Evolutionary conservation across 2,113 vertebrate genomes (phyloP).

Genomic region (Macaca fascicularis): T2T-MFA8v1.1 NC_088389.1:37986501-37987000

Average conservation of each 20-base stretch:
- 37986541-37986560: fast-evolving
- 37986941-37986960: no score
- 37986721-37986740: background rate
- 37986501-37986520: background rate
- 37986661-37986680: background rate
- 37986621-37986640: background rate
- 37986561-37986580: fast-evolving
- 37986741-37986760: background rate
- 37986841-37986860: background rate
- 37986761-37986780: background rate
- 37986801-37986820: background rate
- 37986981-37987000: no score
- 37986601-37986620: background rate
- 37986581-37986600: background rate
- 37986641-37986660: background rate
- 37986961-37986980: no score
- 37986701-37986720: background rate
- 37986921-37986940: no score
- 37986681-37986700: background rate
- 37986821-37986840: background rate
- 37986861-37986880: background rate
- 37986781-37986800: background rate
- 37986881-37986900: no score
- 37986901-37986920: no score
- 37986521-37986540: background rate